Base-by-base conservation (phyloP, 2,888 invertebrate species). In the Agrenia bidenticulata region DNA sequence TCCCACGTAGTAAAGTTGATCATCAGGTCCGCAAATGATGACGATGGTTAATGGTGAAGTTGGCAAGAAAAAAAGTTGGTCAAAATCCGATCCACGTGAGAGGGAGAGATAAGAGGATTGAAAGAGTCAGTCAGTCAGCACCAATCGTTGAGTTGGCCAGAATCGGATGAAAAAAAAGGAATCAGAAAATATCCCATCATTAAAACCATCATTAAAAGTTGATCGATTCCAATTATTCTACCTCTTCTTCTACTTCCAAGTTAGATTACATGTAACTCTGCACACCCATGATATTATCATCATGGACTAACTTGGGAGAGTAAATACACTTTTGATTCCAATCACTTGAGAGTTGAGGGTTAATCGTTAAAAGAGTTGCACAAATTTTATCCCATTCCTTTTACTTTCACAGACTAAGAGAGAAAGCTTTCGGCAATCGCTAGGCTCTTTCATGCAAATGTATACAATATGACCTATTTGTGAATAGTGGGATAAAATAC, bases 191-290 rank as follows among this genome's bases (percentile, higher is more conserved):
- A 69, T 63, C 51, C 59, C 57, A 70, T 74, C 72, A 74, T 74
- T 74, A 74, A 64, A 69, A 64, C 61, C 66, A 68, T 73, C 73
- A 70, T 74, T 72, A 70, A 70, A 71, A 72, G 65, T 69, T 53
- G 58, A 71, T 72, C 70, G 72, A 72, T 70, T 69, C 70, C 72
- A 74, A 72, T 74, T 74, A 72, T 66, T 64, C 67, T 55, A 2
- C n/a, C 53, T 53, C n/a, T 7, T 26, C 15, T 13, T 53, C 32
- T 32, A 55, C 55, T 55, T 55, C n/a, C n/a, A n/a, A n/a, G n/a
- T n/a, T n/a, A n/a, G 32, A 32, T 32, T 32, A 11, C 32, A 7
- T 32, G 32, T 4, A 32, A 32, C n/a, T n/a, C n/a, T n/a, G n/a
- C n/a, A n/a, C n/a, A n/a, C n/a, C n/a, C n/a, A n/a, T n/a, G n/a